Evolutionary conservation across 2,888 invertebrate genomes (phyloP), one percentile per base, ranked within the genome.

Genomic region (Phorcus lineatus): DNA sequence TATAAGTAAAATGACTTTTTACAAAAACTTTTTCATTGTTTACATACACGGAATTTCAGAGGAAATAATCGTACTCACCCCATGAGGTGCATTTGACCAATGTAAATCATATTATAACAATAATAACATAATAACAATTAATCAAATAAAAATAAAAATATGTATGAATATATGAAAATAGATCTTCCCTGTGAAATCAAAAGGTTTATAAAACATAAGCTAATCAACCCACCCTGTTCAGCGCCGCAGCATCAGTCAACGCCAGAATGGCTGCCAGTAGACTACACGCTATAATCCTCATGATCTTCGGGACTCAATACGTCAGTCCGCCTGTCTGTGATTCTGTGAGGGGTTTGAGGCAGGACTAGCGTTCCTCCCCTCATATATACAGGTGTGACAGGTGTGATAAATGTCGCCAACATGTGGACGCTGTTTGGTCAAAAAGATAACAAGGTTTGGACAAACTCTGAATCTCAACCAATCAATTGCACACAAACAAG

Each of bases 301-400:
- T 22, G 28, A 11, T 24, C 16, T 24, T 62, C 62, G 9, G 28
- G 62, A 24, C 57, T 19, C 19, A 1, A 2, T 36, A 36, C 36
- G 28, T 62, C 62, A n/a, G 28, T 24, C 24, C 28, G 24, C 24
- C 28, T 62, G 28, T 24, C 62, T 62, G 28, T 16, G 62, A 24
- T 24, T 28, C 62, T 62, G 62, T 28, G 28, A 62, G 62, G 62
- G 62, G 62, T 62, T 28, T 62, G 62, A 24, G 62, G 62, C 28
- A 19, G 62, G n/a, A 17, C 28, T 13, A 62, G 24, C 28, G 62
- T 24, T n/a, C 28, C 28, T 24, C 62, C 62, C 24, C 62, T 62
- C 16, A 62, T 62, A 62, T 62, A 62, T 62, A 62, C 62, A 24
- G 16, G 62, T 22, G n/a, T 62, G 62, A 62, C 62, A 62, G 62